Percentiles rank a stretch among this genome's conserved stretches.
Evolutionary conservation across 2,797 vertebrate species (phyloP).

Genomic region (Siniperca undulata): DNA sequence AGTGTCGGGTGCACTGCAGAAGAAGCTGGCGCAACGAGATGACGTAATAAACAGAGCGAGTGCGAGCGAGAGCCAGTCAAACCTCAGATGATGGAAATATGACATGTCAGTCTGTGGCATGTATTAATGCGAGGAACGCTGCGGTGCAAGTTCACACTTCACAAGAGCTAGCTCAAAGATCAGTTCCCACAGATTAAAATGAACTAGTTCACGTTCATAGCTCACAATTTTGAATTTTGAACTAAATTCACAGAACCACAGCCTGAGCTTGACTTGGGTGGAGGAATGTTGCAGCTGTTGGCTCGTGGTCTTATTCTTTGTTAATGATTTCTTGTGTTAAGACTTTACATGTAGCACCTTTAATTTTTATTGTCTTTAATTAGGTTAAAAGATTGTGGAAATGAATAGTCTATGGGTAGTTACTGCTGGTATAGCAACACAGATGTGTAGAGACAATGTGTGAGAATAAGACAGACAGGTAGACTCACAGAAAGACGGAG

Average conservation of each 20-base stretch:
- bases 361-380: neutral
- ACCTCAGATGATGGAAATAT: neutral
- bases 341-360: neutral
- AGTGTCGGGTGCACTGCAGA: neutral
- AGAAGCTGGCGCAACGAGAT: neutral
- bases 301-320: no score
- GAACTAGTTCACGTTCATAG: no score
- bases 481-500: constrained; percentile 25
- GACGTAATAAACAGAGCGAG: neutral
- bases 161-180: no score
- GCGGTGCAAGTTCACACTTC: no score
- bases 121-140: neutral
- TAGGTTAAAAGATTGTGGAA: neutral
- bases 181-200: no score
- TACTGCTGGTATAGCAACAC: neutral
- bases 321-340: no score
- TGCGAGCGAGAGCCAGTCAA: no score
- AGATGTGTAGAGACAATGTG: constrained; percentile 13
- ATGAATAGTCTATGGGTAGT: neutral
- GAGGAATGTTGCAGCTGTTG: no score
- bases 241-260: no score
- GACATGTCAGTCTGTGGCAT: neutral
- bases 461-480: constrained; percentile 30
- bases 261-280: no score
- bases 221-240: no score